A percentile compares a stretch with the other conserved stretches of the same genome.
Conservation (phyloP, 2,113 vertebrate species). For the Hemicordylus capensis region DNA sequence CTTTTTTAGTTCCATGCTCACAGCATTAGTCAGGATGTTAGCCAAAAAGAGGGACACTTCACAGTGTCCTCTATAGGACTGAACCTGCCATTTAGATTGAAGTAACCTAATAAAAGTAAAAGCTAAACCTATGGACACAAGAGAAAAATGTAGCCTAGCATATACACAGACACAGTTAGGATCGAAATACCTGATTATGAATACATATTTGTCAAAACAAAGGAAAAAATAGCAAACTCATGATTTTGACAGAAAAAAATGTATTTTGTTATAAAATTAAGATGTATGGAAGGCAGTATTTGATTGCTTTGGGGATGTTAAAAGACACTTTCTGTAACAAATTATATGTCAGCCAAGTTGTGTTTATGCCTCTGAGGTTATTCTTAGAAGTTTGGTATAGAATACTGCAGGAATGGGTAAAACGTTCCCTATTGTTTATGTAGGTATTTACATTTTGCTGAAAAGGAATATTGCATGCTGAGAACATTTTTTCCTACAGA, state of each 20-base stretch:
- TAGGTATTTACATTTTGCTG: background rate
- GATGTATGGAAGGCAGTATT: background rate
- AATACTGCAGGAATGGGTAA: background rate
- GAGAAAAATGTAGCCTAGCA: too few species aligned
- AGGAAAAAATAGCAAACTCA: background rate
- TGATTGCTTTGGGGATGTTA: background rate
- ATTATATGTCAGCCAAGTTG: background rate
- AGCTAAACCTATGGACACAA: background rate
- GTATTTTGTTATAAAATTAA: background rate
- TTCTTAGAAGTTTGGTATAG: background rate
- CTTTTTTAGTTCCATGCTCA: too few species aligned
- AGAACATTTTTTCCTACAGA: background rate
- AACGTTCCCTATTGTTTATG: background rate
- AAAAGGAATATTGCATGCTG: background rate
- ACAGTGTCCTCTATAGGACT: background rate
- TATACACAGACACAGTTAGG: too few species aligned
- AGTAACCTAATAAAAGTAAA: background rate
- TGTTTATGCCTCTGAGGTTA: background rate
- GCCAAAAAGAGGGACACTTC: too few species aligned
- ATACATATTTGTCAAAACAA: background rate
- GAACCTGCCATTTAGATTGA: background rate
- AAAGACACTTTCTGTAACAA: background rate
- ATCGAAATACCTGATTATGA: background rate
- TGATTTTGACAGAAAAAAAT: background rate
- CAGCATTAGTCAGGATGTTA: too few species aligned